A percentile compares a stretch with the other conserved stretches of the same genome.
phyloP scores from a whole-genome alignment of 2,113 vertebrate species.

The Chaenogobius annularis region DNA sequence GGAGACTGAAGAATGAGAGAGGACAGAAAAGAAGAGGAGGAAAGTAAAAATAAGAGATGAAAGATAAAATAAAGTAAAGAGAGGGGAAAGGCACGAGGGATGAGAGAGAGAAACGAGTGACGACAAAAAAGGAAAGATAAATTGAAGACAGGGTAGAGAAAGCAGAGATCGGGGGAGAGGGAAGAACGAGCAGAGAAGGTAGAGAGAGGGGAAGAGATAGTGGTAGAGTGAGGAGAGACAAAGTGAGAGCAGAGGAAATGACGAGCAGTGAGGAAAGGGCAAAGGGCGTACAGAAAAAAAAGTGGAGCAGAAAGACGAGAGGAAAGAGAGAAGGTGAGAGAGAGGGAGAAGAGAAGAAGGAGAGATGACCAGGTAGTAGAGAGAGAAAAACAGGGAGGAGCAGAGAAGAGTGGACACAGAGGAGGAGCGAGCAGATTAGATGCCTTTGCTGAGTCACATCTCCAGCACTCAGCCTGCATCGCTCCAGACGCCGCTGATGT shows the following conservation, averaged over 20 bases:
- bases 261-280: no score
- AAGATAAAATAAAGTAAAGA: no score
- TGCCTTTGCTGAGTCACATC: background rate
- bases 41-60: no score
- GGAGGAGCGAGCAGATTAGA: background rate
- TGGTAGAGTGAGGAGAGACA: no score
- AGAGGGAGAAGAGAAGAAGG: background rate
- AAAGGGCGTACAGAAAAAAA: no score
- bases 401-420: background rate
- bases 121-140: no score
- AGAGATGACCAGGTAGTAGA: background rate
- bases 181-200: background rate
- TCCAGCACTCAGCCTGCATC: background rate
- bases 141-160: background rate
- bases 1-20: background rate
- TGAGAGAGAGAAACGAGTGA: no score
- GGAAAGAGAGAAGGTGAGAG: background rate
- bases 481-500: conserved; percentile 1
- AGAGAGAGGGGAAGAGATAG: no score
- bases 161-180: background rate
- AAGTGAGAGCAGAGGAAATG: no score
- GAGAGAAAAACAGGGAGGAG: background rate
- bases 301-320: no score
- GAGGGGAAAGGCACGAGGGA: background rate
- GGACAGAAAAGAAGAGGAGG: no score